Evolutionary conservation across 2,888 invertebrate genomes (phyloP), one percentile per base, ranked within the genome.

Genomic region (Apantesis nais): DNA sequence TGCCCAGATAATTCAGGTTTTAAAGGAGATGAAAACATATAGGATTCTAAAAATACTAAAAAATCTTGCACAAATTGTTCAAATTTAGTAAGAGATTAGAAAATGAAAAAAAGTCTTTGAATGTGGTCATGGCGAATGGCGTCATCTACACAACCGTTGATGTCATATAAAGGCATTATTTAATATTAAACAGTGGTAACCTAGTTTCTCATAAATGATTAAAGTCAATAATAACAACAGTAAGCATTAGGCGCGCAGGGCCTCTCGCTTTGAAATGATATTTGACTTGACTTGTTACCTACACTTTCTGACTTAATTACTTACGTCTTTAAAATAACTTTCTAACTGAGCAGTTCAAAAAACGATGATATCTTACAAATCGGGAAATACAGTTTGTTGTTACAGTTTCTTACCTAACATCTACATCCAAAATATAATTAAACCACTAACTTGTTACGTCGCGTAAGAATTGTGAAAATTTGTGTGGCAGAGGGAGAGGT

Each of bases 131-230:
- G 29, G 22, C 29, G 14, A 63, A 63, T 63, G 39, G 62, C 62
- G 41, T 63, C 41, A 63, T 44, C 41, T 41, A 63, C 19, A 22
- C 41, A 63, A 63, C 9, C 29, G 29, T 44, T 63, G 63, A 44
- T 63, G 44, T 44, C 63, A 44, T 63, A 44, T 39, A 31, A 31
- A 63, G 44, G 29, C 29, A 63, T 63, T 63, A 63, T 44, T 44
- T 63, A 63, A 44, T 25, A 44, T 31, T 29, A 19, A 29, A 11
- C 16, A 63, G 63, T 44, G 41, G 44, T 29, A 63, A 44, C 44
- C 44, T 44, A 25, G 62, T 39, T 29, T 63, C 63, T 44, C 63
- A 44, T 41, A 25, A 62, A 62, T 12, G 25, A 62, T 62, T 39
- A 25, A 39, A 37, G 16, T 7, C 22, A 41, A 41, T 25, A 63